Evolutionary conservation across 2,113 vertebrate species (phyloP).

Genomic region (Pan troglodytes): NHGRI_mPanTro3-v2.1_pri NC_072398.2:111048001-111048500

Average conservation of each 20-base stretch:
- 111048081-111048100: not conserved
- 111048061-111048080: slow-evolving; percentile 8
- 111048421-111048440: no score
- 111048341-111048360: not conserved
- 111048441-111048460: no score
- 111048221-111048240: not conserved
- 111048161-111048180: slow-evolving; percentile 25
- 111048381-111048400: no score
- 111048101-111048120: not conserved
- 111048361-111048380: no score
- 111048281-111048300: not conserved
- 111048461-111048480: no score
- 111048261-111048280: slow-evolving; percentile 13
- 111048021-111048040: not conserved
- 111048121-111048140: not conserved
- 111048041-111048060: not conserved
- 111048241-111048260: not conserved
- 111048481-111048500: no score
- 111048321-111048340: not conserved
- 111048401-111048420: no score
- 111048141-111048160: not conserved
- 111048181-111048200: not conserved
- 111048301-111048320: not conserved
- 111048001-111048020: slow-evolving; percentile 7
- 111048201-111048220: not conserved